A percentile compares a stretch with the other conserved stretches of the same genome.
Evolutionary conservation across 1,140 invertebrate species (phyloP).

Genomic region (Bombus cullumanus): DNA sequence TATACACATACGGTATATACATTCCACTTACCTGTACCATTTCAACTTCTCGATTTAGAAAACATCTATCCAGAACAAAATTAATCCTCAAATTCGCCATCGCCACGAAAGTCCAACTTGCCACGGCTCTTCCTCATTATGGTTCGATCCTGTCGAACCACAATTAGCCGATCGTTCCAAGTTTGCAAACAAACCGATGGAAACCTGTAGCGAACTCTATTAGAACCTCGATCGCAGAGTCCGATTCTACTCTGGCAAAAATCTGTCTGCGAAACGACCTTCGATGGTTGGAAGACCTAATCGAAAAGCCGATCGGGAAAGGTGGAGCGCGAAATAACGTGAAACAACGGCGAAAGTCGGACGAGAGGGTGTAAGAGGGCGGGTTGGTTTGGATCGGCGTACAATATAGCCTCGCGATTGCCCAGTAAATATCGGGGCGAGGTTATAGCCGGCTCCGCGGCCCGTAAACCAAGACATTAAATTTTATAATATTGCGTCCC

Average conservation of each 20-base stretch:
- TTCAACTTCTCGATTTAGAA: not conserved
- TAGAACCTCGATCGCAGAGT: fast-evolving
- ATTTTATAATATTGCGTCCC: conserved; percentile 82
- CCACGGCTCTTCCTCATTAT: not conserved
- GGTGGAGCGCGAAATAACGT: conserved; percentile 16
- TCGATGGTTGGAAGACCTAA: conserved; percentile 37
- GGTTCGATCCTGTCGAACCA: too few relatives aligned
- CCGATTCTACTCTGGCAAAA: not conserved
- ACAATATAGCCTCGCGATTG: conserved; percentile 78
- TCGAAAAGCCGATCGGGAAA: conserved; percentile 58
- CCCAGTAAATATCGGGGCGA: conserved; percentile 80
- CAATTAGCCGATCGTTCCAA: too few relatives aligned
- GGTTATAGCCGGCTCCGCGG: conserved; percentile 79
- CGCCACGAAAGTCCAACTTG: not conserved
- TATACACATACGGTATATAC: fast-evolving
- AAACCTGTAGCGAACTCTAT: not conserved
- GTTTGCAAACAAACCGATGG: not conserved
- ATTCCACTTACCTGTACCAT: not conserved
- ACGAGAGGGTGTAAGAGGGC: not conserved
- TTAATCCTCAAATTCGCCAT: fast-evolving
- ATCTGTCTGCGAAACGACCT: not conserved
- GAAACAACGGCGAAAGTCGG: conserved; percentile 25
- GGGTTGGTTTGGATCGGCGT: conserved; percentile 44
- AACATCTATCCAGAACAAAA: not conserved
- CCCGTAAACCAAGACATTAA: conserved; percentile 83